These are phyloP conservation scores for Trachymyrmex cornetzi DNA, from an alignment of 1,140 invertebrate species.

Conservation along the genomic window DNA sequence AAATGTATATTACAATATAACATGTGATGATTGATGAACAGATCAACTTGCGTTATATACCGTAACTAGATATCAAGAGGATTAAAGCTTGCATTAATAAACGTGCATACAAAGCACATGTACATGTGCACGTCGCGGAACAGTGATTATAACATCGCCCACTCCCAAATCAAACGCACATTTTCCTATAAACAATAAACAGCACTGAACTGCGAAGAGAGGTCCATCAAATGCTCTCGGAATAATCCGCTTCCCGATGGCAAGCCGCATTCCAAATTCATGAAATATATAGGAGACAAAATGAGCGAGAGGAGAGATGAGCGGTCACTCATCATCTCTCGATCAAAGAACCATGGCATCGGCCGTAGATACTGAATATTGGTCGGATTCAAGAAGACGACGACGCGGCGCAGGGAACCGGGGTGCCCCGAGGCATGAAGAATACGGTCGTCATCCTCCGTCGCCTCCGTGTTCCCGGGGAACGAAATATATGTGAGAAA, in stretches of 20 bases:
- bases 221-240: not conserved
- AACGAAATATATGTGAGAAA: conserved; percentile 73
- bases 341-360: not conserved
- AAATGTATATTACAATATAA: conserved; percentile 6
- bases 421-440: conserved; percentile 5
- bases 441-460: conserved; percentile 16
- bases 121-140: not conserved
- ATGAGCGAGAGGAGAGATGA: not conserved
- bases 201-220: not conserved
- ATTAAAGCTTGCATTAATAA: conserved; percentile 12
- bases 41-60: conserved; percentile 1
- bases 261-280: conserved; percentile 60
- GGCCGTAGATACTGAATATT: conserved; percentile 25
- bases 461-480: conserved; percentile 2
- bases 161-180: too few relatives aligned
- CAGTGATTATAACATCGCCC: not conserved
- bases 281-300: conserved; percentile 65
- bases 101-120: not conserved
- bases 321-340: not conserved
- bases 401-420: not conserved
- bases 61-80: not conserved
- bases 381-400: not conserved
- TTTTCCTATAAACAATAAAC: not conserved
- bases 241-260: conserved; percentile 38
- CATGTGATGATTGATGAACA: not conserved